Base-by-base conservation (phyloP, 2,113 vertebrate species). In the Sarotherodon lohbergeri region DNA sequence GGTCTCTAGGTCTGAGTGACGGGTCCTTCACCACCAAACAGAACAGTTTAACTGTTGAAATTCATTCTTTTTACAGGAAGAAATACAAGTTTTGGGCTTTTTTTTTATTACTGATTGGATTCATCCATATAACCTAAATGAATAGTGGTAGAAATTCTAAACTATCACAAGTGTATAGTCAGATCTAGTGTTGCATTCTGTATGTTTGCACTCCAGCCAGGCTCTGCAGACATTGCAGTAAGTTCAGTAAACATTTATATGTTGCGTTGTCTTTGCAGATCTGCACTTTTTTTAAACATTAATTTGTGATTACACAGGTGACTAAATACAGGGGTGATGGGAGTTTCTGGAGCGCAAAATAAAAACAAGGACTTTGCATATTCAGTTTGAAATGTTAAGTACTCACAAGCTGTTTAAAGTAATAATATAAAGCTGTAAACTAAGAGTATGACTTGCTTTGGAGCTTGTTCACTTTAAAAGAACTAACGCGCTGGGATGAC, bases 191-290 rank as follows among this genome's bases (percentile, higher is more conserved):
- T 61, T 61, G 57, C 27, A 17, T 32, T 0, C 1, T 61, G 27
- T 61, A 61, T 61, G 57, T 61, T 61, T 61, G 57, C 57, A 32
- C 39, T 46, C 22, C 39, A 46, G 13, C 41, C 5, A 46, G 68
- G 41, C 2, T 46, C 68, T 73, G 68, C 68, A 73, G 68, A 71
- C 39, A 16, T 9, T 27, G 14, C 39, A 2, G 3, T 73, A 16
- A 68, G 19, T 39, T 68, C 11, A 68, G 0, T 68, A 0, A 43
- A 24, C 66, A 73, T 2, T 46, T 73, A 73, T 4, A 46, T 68
- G 36, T 3, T 41, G 0, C 1, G 2, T 8, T 43, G 0, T 71
- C 12, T 71, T 71, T 43, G 24, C 36, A 71, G n/a, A 4, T 16
- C 0, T 16, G 39, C 66, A 16, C 66, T 6, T 46, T 46, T 2